Conservation (phyloP, 2,797 vertebrate genomes). For the Hyperoplus lanceolatus region DNA sequence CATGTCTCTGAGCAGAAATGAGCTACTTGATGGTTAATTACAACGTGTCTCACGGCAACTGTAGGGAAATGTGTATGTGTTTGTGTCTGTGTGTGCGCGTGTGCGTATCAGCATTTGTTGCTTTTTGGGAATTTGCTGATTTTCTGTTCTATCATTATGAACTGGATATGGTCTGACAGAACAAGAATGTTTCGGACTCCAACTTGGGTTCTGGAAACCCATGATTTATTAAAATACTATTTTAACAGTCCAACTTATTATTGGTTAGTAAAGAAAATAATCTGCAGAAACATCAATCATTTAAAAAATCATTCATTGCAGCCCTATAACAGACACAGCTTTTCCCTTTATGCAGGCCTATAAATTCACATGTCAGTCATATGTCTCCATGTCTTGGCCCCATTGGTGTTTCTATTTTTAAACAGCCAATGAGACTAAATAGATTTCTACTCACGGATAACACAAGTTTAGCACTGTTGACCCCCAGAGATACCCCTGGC, state of each 20-base stretch:
- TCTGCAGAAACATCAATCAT: no score
- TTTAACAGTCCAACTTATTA: not conserved
- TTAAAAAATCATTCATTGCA: not conserved
- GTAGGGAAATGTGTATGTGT: conserved; percentile 44
- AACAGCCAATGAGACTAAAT: conserved; percentile 41
- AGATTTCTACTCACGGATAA: conserved; percentile 38
- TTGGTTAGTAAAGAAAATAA: not conserved
- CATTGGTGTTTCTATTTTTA: conserved; percentile 15
- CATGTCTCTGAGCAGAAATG: conserved; percentile 71
- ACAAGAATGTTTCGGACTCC: not conserved
- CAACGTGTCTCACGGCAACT: conserved; percentile 79
- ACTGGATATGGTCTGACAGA: not conserved
- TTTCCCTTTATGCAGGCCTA: not conserved
- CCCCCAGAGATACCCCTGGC: conserved; percentile 33
- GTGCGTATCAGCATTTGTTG: not conserved
- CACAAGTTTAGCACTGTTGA: conserved; percentile 12
- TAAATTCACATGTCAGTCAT: not conserved
- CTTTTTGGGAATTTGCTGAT: not conserved
- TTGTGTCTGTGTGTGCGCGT: no score
- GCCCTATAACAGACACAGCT: not conserved
- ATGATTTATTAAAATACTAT: not conserved
- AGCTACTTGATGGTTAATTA: conserved; percentile 81
- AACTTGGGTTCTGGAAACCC: not conserved
- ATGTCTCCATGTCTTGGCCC: conserved; percentile 2
- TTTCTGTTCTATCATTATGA: not conserved